Percentiles rank a stretch among this genome's conserved stretches.
phyloP scores from a whole-genome alignment of 1,140 invertebrate genomes.

The Formica selysi region DNA sequence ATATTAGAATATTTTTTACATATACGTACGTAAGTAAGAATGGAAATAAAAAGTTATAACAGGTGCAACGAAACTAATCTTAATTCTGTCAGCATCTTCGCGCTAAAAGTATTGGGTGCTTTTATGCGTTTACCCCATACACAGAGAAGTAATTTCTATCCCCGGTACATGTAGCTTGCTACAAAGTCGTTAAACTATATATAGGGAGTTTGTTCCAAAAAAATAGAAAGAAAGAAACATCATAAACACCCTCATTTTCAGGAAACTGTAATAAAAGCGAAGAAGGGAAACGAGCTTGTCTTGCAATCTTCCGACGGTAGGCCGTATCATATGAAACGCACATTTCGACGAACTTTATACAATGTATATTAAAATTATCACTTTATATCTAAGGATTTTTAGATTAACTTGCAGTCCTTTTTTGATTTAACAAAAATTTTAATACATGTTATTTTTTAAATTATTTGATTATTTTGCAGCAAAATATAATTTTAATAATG shows the following conservation, averaged over 20 bases:
- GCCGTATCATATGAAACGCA: not conserved
- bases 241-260: constrained; percentile 33
- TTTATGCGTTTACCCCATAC: not conserved
- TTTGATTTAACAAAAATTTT: not conserved
- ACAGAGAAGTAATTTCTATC: constrained; percentile 11
- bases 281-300: constrained; percentile 3
- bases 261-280: constrained; percentile 47
- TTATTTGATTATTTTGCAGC: not conserved
- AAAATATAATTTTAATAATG: not conserved
- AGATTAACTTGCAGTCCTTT: not conserved
- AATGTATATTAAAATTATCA: not conserved
- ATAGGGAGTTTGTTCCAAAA: not conserved
- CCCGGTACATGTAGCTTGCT: not conserved
- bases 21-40: not conserved
- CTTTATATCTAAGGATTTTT: not conserved
- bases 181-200: constrained; percentile 32
- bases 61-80: not conserved
- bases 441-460: not conserved
- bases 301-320: constrained; percentile 29
- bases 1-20: constrained; percentile 15
- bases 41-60: constrained; percentile 16
- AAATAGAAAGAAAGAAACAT: constrained; percentile 31
- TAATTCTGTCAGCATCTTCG: constrained; percentile 38
- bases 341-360: not conserved
- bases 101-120: constrained; percentile 19